phyloP scores from a whole-genome alignment of 2,113 vertebrate genomes.

The Salminus brasiliensis region DNA sequence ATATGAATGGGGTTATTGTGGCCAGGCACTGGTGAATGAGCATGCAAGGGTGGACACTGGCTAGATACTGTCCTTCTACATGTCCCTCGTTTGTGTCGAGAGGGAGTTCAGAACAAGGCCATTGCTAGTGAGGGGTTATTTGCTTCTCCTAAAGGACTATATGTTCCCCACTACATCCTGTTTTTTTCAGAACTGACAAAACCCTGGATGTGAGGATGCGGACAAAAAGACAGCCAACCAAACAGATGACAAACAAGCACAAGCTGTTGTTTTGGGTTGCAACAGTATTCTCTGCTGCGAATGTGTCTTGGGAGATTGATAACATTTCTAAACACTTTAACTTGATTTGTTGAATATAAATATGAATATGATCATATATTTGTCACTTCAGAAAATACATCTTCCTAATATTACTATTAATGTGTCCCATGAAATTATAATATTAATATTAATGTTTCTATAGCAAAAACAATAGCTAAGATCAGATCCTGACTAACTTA shows the following conservation, averaged over 20 bases:
- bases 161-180: slow-evolving; percentile 30
- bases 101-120: slow-evolving; percentile 22
- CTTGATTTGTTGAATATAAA: not conserved
- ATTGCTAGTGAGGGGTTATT: not conserved
- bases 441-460: too few species aligned
- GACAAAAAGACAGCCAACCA: not conserved
- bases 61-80: slow-evolving; percentile 18
- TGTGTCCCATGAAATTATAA: not conserved
- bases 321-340: not conserved
- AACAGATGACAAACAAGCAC: not conserved
- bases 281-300: not conserved
- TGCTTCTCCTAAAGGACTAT: slow-evolving; percentile 9
- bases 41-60: not conserved
- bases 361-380: not conserved
- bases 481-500: too few species aligned
- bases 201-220: not conserved
- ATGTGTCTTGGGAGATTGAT: not conserved
- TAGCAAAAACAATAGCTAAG: too few species aligned
- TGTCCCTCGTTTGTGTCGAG: not conserved
- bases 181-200: slow-evolving; percentile 22
- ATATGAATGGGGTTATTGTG: slow-evolving; percentile 38
- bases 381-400: not conserved
- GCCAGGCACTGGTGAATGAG: not conserved
- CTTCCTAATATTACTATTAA: not conserved
- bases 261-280: not conserved